Base-by-base conservation (phyloP, 2,113 vertebrate genomes). In the Indicator maculatus region DNA sequence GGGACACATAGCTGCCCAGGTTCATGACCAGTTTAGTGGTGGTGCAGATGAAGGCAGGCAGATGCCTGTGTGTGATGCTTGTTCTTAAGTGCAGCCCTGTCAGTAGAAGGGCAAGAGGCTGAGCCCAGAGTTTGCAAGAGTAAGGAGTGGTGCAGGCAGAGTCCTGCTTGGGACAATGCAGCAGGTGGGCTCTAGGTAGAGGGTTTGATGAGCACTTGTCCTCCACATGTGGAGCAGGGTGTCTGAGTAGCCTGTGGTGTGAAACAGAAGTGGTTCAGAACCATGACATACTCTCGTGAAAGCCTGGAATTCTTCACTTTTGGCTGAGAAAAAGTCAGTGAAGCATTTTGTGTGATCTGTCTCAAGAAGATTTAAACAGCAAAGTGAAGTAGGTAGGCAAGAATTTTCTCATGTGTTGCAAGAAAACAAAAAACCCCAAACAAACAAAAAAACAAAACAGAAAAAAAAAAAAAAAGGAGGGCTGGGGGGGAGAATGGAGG, bases 1-100 rank as follows among this genome's bases (percentile, higher is more conserved):
- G 21, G 58, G 53, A 82, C 0, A 0, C 28, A 10, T 28, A 15
- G 14, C 0, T 6, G 20, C 27, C 0, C 0, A 74, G 17, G 27
- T 50, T 59, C 69, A 14, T 30, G 45, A 41, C 17, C 45, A 27
- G 27, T 28, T 78, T 36, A 36, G 74, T 45, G 75, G 24, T 1
- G 38, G 6, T 3, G 10, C 0, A 2, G 45, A 21, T 71, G 61
- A 66, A 70, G 45, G 56, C 4, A n/a, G 14, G 17, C 41, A 47
- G 9, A 47, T 20, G 45, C 17, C 21, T 26, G 12, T 19, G 9
- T 1, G 2, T 39, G 47, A 67, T 64, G 19, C 47, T 24, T 55
- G 6, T 27, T 85, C 30, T 86, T 61, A 36, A 36, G 10, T 41
- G 26, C 47, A 72, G 47, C 33, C n/a, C 38, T n/a, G 28, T 38